A percentile compares a stretch with the other conserved stretches of the same genome.
phyloP scores from a whole-genome alignment of 2,797 vertebrate species.

The Siniperca scherzeri region DNA sequence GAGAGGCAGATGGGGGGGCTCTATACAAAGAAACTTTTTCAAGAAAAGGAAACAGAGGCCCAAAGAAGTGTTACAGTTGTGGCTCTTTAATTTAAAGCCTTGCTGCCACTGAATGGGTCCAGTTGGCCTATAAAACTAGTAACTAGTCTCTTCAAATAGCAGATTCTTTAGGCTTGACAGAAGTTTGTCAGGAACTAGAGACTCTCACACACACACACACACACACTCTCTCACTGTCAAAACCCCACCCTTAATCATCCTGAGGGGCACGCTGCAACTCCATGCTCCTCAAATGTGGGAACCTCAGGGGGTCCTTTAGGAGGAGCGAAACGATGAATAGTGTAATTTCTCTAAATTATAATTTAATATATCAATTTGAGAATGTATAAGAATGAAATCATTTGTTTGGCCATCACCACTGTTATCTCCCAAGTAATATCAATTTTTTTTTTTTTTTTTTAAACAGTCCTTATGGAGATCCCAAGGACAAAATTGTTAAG shows the following conservation, averaged over 20 bases:
- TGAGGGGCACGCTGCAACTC: slow-evolving; percentile 8
- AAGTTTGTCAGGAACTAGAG: slow-evolving; percentile 38
- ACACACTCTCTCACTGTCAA: neutral
- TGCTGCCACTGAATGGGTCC: slow-evolving; percentile 57
- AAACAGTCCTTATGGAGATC: neutral
- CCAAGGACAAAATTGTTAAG: neutral
- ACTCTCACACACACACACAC: neutral
- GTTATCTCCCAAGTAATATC: neutral
- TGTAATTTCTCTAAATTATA: neutral
- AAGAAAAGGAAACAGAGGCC: slow-evolving; percentile 67
- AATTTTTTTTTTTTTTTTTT: too few species aligned
- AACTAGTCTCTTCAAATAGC: slow-evolving; percentile 50
- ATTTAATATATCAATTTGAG: neutral
- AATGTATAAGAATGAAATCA: neutral
- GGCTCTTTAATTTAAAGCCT: slow-evolving; percentile 70
- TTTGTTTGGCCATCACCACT: neutral
- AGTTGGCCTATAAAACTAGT: slow-evolving; percentile 56
- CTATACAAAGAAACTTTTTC: slow-evolving; percentile 58
- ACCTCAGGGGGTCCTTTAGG: neutral
- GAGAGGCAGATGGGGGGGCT: neutral
- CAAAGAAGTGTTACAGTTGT: slow-evolving; percentile 65
- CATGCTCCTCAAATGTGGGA: neutral
- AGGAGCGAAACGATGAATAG: neutral
- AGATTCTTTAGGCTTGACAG: slow-evolving; percentile 49
- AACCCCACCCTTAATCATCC: slow-evolving; percentile 13